These are phyloP conservation scores for Tauraco hartlaubi DNA, from an alignment of 2,797 vertebrate genomes.

Conservation along the genomic window DNA sequence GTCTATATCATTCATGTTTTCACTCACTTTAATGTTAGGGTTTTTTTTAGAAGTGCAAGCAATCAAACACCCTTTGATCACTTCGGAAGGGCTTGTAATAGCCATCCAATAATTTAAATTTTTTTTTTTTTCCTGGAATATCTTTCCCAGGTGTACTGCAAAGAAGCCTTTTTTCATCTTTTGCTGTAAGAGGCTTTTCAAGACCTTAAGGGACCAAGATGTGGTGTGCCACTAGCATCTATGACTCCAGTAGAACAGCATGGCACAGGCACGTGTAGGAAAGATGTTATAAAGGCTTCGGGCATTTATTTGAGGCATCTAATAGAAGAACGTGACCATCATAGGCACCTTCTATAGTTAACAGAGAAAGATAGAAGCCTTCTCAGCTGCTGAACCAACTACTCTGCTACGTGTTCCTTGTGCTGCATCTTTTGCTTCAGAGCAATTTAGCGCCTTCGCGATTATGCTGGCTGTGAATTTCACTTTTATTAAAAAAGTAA, in stretches of 20 bases:
- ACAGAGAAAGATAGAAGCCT: background rate
- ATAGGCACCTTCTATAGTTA: background rate
- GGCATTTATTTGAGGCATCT: background rate
- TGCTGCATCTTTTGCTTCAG: background rate
- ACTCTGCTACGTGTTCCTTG: background rate
- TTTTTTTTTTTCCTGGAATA: background rate
- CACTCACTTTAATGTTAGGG: background rate
- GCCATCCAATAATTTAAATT: background rate
- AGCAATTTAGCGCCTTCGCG: background rate
- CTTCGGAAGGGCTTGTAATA: background rate
- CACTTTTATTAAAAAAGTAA: conserved; percentile 21
- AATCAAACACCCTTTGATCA: background rate
- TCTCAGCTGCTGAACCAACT: background rate
- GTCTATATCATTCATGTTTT: background rate
- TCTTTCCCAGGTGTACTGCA: background rate
- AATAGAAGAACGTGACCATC: background rate
- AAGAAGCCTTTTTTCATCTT: background rate
- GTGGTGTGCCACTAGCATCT: background rate
- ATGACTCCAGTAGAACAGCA: background rate
- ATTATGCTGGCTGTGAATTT: background rate
- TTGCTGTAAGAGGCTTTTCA: background rate
- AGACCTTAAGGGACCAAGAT: background rate
- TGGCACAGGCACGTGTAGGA: background rate
- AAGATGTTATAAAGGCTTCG: background rate
- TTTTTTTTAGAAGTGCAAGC: background rate